Conservation (phyloP, 1,140 invertebrate genomes). For the Cydia pomonella region DNA sequence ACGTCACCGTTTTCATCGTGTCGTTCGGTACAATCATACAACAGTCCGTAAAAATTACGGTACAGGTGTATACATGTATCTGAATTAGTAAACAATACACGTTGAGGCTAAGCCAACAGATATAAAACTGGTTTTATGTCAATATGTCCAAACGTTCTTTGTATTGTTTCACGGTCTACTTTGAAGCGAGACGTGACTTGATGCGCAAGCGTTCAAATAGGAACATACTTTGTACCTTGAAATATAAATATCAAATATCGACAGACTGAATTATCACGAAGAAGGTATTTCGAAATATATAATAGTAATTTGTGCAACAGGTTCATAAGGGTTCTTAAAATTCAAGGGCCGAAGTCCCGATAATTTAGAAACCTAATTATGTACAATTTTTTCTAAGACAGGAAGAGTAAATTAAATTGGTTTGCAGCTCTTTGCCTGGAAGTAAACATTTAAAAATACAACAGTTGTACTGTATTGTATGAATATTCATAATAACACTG, state of each 20-base stretch:
- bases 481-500: no score
- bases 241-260: background rate
- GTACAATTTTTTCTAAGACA: no score
- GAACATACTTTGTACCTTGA: background rate
- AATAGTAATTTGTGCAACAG: no score
- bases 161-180: conserved; percentile 6
- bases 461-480: no score
- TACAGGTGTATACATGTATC: conserved; percentile 35
- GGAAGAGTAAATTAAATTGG: no score
- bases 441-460: no score
- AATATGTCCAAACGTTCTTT: conserved; percentile 13
- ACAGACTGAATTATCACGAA: background rate
- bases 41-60: background rate
- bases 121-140: conserved; percentile 33
- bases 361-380: no score
- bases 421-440: no score
- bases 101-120: conserved; percentile 18
- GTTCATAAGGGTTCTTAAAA: no score
- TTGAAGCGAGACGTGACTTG: conserved; percentile 2
- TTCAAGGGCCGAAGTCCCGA: no score
- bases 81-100: conserved; percentile 41
- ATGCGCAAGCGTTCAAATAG: background rate
- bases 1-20: conserved; percentile 2
- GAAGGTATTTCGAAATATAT: no score
- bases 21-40: background rate